Evolutionary conservation across 1,140 invertebrate species (phyloP).

Genomic region (Drosophila mauritiana): DNA sequence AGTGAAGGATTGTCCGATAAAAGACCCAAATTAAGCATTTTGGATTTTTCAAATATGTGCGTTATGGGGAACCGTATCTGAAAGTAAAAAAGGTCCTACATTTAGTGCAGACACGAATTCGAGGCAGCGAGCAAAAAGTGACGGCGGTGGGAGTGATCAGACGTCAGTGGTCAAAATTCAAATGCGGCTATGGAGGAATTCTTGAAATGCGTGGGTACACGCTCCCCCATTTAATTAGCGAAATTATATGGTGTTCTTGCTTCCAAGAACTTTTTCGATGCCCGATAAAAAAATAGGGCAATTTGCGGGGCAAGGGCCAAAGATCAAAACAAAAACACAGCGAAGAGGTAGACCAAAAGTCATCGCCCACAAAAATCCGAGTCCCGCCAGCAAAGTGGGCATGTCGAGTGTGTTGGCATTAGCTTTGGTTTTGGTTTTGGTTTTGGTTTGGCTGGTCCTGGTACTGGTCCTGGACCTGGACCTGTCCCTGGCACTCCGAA

Average conservation of each 20-base stretch:
- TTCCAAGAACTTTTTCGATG: constrained; percentile 73
- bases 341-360: constrained; percentile 72
- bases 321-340: constrained; percentile 73
- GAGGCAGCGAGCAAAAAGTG: not conserved
- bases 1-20: no score
- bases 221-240: constrained; percentile 82
- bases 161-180: constrained; percentile 36
- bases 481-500: constrained; percentile 19
- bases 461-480: no score
- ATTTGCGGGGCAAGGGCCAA: constrained; percentile 75
- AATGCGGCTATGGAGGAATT: constrained; percentile 26
- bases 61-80: constrained; percentile 20
- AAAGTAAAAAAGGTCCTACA: constrained; percentile 10
- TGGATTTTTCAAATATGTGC: not conserved
- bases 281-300: constrained; percentile 69
- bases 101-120: constrained; percentile 13
- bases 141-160: constrained; percentile 38
- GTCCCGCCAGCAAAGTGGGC: constrained; percentile 60
- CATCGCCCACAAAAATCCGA: constrained; percentile 81
- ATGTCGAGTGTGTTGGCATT: constrained; percentile 70
- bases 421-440: constrained; percentile 37
- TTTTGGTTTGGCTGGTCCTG: no score
- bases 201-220: constrained; percentile 61
- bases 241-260: constrained; percentile 80
- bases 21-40: not conserved